Evolutionary conservation across 2,888 invertebrate genomes (phyloP), one percentile per base, ranked within the genome.

Genomic region (Tenthredo scrophulariae): DNA sequence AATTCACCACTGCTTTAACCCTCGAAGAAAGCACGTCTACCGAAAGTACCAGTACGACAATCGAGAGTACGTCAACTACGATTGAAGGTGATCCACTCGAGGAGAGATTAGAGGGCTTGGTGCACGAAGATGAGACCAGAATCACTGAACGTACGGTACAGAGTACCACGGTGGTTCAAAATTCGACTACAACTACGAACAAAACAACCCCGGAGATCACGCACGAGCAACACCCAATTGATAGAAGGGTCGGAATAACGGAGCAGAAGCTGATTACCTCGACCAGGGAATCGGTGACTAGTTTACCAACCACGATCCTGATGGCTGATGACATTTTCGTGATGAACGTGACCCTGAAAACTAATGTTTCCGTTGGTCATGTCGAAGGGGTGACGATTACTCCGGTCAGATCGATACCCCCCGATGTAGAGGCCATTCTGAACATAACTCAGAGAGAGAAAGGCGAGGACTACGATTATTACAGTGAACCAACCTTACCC

Each of bases 401-500:
- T 84, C 94, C 94, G 9, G 89, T 92, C 84, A 90, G 89, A 84
- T 93, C 91, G 26, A 92, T 92, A 86, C 94, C 92, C 84, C 92
- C 89, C 89, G 94, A 92, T 86, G 93, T 92, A 85, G 94, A 91
- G 94, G 95, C 93, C 88, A 93, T 94, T 80, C 88, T 94, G 84
- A 95, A 95, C 88, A 94, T 94, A 77, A 94, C 94, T 83, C 90
- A 92, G 82, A 50, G 94, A 94, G 86, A 95, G 94, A 89, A 95
- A 94, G 89, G 95, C 87, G 95, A 94, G 84, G 95, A 95, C 87
- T 95, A 96, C 87, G 96, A 96, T 88, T 96, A 96, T 89, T 97
- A 96, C 90, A 95, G 94, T 82, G 95, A 96, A 87, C 96, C 96
- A 0, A 96, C 97, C 0, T 91, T 97, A 85, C 97, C 97, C 1